phyloP scores from a whole-genome alignment of 2,797 vertebrate genomes.

The Cephalopachus bancanus region DNA sequence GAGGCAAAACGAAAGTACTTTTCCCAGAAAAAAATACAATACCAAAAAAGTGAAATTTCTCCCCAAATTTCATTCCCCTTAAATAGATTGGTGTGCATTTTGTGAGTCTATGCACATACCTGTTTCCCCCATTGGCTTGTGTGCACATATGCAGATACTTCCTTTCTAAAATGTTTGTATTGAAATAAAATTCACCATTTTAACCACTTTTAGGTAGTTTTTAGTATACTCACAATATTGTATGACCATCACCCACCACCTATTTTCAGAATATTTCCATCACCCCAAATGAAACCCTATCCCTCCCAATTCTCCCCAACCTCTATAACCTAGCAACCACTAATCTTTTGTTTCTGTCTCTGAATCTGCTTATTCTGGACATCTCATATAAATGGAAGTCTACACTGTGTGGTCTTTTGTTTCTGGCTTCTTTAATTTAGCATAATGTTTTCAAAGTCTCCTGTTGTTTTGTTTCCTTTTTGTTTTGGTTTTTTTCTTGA shows the following conservation, averaged over 20 bases:
- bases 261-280: conserved; percentile 28
- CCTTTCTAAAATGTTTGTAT: background rate
- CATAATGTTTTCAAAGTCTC: conserved; percentile 15
- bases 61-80: background rate
- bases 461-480: too few relatives aligned
- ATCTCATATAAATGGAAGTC: background rate
- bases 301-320: background rate
- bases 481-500: too few relatives aligned
- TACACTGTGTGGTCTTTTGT: background rate
- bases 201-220: background rate
- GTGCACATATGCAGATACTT: background rate
- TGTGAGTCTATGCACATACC: background rate
- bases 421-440: conserved; percentile 13
- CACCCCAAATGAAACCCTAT: background rate
- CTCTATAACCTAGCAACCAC: background rate
- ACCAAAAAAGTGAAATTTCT: background rate
- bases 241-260: background rate
- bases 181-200: background rate
- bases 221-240: background rate
- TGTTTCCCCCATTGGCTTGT: background rate
- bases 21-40: background rate
- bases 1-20: background rate
- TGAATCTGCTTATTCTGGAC: background rate
- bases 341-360: background rate
- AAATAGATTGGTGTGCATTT: background rate